Conservation (phyloP, 1,140 invertebrate species). For the Philopotamus ludificatus region DNA sequence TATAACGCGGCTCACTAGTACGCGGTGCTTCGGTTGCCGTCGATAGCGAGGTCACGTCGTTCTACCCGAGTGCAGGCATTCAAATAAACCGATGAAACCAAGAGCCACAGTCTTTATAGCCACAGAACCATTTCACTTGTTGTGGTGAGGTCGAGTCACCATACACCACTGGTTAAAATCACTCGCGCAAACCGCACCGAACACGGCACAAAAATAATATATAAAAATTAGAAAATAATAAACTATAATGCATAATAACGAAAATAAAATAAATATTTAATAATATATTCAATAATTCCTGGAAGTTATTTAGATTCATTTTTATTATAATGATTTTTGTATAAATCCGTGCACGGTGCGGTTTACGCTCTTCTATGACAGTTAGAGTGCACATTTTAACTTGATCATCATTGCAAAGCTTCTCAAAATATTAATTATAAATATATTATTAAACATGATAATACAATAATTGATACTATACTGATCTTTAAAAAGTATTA, state of each 20-base stretch:
- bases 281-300: too few relatives aligned
- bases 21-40: too few relatives aligned
- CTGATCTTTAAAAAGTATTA: too few relatives aligned
- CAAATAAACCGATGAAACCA: slow-evolving; percentile 27
- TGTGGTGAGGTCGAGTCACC: slow-evolving; percentile 4
- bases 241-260: too few relatives aligned
- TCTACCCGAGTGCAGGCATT: slow-evolving; percentile 21
- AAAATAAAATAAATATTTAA: too few relatives aligned
- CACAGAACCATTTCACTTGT: slow-evolving; percentile 24
- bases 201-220: too few relatives aligned
- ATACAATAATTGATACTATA: too few relatives aligned
- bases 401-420: neutral
- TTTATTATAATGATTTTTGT: neutral
- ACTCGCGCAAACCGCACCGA: neutral
- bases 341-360: neutral
- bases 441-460: too few relatives aligned
- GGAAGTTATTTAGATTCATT: too few relatives aligned
- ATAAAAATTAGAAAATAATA: too few relatives aligned
- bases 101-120: slow-evolving; percentile 7
- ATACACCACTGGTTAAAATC: slow-evolving; percentile 13
- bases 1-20: too few relatives aligned
- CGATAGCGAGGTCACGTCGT: neutral
- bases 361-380: neutral
- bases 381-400: neutral
- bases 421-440: too few relatives aligned